phyloP scores from a whole-genome alignment of 2,797 vertebrate genomes.

The Microctenopoma steveboyesi region DNA sequence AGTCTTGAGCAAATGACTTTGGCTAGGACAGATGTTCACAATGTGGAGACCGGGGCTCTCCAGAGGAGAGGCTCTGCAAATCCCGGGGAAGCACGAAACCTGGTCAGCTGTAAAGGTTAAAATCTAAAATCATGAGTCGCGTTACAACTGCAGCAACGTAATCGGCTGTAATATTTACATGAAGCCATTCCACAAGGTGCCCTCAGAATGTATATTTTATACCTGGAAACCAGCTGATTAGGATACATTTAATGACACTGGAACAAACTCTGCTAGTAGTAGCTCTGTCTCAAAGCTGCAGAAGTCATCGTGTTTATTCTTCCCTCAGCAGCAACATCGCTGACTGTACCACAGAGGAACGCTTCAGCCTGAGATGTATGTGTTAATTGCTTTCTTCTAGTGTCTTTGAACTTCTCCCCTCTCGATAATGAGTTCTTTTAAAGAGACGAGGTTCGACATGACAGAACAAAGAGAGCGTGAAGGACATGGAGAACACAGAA shows the following conservation, averaged over 20 bases:
- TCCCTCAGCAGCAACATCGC: constrained; percentile 23
- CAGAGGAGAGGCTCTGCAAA: neutral
- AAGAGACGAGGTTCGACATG: constrained; percentile 73
- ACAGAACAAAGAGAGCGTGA: constrained; percentile 68
- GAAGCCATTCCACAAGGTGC: neutral
- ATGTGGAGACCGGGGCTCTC: neutral
- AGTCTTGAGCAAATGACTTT: constrained; percentile 39
- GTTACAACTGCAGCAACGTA: neutral
- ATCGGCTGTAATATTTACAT: neutral
- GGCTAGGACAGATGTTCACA: constrained; percentile 30
- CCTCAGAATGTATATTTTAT: neutral
- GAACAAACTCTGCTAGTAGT: neutral
- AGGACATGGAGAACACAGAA: constrained; percentile 56
- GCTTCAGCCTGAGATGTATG: constrained; percentile 55
- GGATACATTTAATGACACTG: neutral
- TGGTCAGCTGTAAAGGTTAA: neutral
- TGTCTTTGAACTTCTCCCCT: constrained; percentile 72
- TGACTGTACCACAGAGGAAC: constrained; percentile 63
- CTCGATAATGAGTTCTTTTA: constrained; percentile 75
- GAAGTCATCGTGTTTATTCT: constrained; percentile 43
- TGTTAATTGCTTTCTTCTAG: constrained; percentile 77
- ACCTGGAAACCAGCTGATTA: too few relatives aligned
- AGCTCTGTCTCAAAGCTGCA: neutral
- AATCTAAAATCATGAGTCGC: neutral
- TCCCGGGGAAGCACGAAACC: neutral